Base-by-base conservation (phyloP, 2,888 invertebrate genomes). In the Lissonota sp. region DNA sequence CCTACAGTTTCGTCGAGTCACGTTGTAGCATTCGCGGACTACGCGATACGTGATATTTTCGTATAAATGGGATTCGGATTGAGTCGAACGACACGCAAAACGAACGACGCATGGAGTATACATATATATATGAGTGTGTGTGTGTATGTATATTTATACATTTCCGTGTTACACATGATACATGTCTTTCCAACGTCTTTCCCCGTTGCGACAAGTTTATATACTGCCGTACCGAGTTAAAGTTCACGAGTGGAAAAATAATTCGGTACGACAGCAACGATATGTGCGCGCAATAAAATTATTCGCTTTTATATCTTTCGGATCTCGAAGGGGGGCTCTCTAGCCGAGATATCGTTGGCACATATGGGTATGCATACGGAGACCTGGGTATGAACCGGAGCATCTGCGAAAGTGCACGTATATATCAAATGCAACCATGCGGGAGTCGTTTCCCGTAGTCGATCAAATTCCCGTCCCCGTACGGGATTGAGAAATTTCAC, bases 21-120 rank as follows among this genome's bases (percentile, higher is more conserved):
- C 64, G 74, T n/a, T n/a, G n/a, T 80, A 84, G 84, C 76, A 74
- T 78, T 83, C 81, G 78, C 60, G 83, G 74, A 86, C 58, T 49
- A n/a, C 46, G 46, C 46, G 14, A 37, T 42, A 75, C 67, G 58
- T 62, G 44, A 75, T 53, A 62, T 69, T 73, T 44, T 67, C 60
- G 42, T 44, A 39, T 7, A 46, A 69, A 69, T 69, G 16, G 51
- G 40, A 46, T 60, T 37, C 46, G 7, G 7, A 69, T 53, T 14
- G 69, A 62, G 14, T 26, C 7, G 44, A 44, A 8, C 44, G 44
- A 39, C 42, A 44, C 10, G 8, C 26, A 26, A 26, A 26, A 26
- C 3, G 26, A 26, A 26, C 26, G 26, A 26, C 26, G 26, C 26
- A 71, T 14, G n/a, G n/a, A n/a, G n/a, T n/a, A 46, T 55, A 62